These are phyloP conservation scores for Furnarius figulus DNA, from an alignment of 2,113 vertebrate species.

Conservation along the genomic window DNA sequence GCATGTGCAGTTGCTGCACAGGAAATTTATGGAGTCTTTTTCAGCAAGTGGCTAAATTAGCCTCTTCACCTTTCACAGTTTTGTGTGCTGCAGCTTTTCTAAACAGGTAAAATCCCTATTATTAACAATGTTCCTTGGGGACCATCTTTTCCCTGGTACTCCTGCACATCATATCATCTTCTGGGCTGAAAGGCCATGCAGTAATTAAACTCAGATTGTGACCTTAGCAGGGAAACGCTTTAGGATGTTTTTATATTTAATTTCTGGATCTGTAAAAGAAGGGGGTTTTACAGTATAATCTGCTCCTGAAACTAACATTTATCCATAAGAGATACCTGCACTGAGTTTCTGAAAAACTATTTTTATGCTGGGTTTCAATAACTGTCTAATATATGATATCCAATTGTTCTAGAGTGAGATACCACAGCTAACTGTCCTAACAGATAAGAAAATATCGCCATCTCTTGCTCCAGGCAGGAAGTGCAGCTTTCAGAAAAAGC, in stretches of 20 bases:
- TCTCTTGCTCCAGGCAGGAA: conserved; percentile 51
- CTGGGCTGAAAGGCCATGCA: neutral
- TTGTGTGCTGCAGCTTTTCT: neutral
- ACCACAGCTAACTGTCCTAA: rapidly evolving
- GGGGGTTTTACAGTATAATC: neutral
- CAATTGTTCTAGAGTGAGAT: neutral
- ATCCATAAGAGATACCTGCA: rapidly evolving
- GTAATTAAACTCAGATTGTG: neutral
- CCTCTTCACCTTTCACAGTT: neutral
- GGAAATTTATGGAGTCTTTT: neutral
- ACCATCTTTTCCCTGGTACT: neutral
- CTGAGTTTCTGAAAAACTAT: neutral
- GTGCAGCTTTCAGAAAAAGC: neutral
- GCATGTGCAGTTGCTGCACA: neutral
- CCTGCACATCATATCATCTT: neutral
- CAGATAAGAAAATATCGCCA: conserved; percentile 62
- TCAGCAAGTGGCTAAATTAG: neutral
- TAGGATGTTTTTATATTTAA: neutral
- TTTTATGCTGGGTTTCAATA: neutral
- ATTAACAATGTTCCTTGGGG: neutral
- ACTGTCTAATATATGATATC: neutral
- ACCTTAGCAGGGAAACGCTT: neutral
- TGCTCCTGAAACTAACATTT: neutral
- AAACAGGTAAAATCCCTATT: neutral
- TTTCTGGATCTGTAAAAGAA: neutral